phyloP scores from a whole-genome alignment of 1,140 invertebrate genomes.

The Andricus grossulariae region DNA sequence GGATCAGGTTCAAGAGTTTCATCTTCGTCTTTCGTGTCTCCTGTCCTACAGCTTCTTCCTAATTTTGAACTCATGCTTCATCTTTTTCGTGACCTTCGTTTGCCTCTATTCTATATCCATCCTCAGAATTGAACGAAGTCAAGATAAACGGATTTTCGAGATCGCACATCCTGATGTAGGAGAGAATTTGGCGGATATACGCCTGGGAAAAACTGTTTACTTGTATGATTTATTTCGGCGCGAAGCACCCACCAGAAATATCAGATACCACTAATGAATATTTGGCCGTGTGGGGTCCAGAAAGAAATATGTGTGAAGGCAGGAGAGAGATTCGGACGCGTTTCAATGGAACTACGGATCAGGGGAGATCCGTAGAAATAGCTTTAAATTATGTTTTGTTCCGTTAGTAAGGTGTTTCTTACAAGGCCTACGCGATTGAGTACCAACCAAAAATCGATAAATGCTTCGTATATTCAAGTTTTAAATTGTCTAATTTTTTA shows the following conservation, averaged over 20 bases:
- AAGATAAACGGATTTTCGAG: conserved; percentile 54
- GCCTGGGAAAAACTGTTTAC: conserved; percentile 50
- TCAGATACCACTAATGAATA: conserved; percentile 75
- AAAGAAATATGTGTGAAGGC: conserved; percentile 57
- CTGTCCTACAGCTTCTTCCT: conserved; percentile 20
- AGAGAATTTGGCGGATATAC: conserved; percentile 55
- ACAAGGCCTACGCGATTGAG: too few species aligned
- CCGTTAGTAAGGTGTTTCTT: background rate
- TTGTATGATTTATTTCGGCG: conserved; percentile 70
- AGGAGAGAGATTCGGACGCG: conserved; percentile 35
- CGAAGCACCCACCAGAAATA: conserved; percentile 73
- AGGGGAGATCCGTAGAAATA: background rate
- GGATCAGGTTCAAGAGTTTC: conserved; percentile 68
- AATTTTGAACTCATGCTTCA: conserved; percentile 14
- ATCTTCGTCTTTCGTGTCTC: conserved; percentile 54
- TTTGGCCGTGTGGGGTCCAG: conserved; percentile 60
- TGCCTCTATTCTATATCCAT: conserved; percentile 32
- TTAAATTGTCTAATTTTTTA: too few species aligned
- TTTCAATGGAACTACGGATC: background rate
- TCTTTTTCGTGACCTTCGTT: conserved; percentile 37
- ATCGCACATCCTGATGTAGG: conserved; percentile 49
- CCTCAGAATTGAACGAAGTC: conserved; percentile 49
- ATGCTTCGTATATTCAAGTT: too few species aligned
- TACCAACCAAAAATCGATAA: too few species aligned
- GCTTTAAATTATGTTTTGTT: background rate